Conservation (phyloP, 2,797 vertebrate genomes). For the Phrynocephalus guinanensis region DNA sequence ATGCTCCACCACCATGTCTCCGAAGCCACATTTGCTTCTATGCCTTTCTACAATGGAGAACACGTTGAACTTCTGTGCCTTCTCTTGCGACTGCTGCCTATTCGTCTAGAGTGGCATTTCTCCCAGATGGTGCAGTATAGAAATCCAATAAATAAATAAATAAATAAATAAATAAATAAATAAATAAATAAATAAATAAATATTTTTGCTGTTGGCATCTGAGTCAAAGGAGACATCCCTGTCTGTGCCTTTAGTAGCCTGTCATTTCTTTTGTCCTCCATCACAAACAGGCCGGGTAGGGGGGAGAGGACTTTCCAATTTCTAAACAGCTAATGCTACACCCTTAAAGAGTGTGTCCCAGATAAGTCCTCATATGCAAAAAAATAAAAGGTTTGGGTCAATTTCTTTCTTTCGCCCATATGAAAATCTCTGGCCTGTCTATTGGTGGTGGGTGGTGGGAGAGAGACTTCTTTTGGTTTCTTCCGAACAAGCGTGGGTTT, state of each 20-base stretch:
- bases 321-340: neutral
- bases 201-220: neutral
- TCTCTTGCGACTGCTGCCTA: neutral
- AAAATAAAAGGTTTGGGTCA: neutral
- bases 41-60: neutral
- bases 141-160: no score
- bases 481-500: neutral
- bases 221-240: neutral
- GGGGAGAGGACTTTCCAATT: neutral
- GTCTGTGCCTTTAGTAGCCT: neutral
- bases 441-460: no score
- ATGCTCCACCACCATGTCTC: neutral
- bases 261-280: conserved; percentile 1
- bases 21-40: neutral
- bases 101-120: neutral
- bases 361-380: neutral
- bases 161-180: no score
- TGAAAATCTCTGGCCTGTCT: neutral
- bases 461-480: neutral
- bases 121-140: no score
- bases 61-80: neutral
- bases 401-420: neutral
- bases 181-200: no score
- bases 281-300: neutral
- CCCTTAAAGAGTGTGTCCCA: neutral